Base-by-base conservation (phyloP, 2,888 invertebrate genomes). In the Trichogramma evanescens region DNA sequence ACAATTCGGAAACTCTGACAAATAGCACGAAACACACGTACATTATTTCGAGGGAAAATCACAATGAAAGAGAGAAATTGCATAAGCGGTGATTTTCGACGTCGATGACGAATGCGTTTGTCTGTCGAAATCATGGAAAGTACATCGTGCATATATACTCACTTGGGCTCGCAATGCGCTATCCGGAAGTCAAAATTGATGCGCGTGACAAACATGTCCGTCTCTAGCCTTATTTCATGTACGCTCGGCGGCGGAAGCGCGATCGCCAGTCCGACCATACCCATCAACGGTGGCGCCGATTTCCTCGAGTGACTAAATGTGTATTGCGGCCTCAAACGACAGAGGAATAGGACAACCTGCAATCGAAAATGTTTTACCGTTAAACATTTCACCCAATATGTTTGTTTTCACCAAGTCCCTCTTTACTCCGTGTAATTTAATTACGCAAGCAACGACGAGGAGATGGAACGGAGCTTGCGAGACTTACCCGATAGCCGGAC, bases 161-260 rank as follows among this genome's bases (percentile, higher is more conserved):
- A 94, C 94, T 89, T 90, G 74, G 96, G 95, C 78, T 97, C 97
- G 78, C 96, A 96, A 79, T 97, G 96, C 65, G 95, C 93, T 83
- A 97, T 91, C 81, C 92, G 88, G 81, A 97, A 94, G 80, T 96
- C 95, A 72, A 96, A 95, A 78, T 90, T 93, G 73, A 97, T 91
- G 74, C 95, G 86, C 63, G 94, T 96, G 71, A 97, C 96, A 80
- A 97, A 97, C 93, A 93, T 93, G 77, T 94, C 94, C 58, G 91
- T 87, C 79, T 96, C 96, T 70, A 97, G 83, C 69, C 95, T 86
- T 71, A 96, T 94, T 82, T 97, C 97, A 77, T 97, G 95, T 66
- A 97, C 94, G 66, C 95, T 95, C 8, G 97, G 96, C 8, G 97
- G 96, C 51, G 97, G 97, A 67, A 97, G 82, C 7, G 96, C 97